Base-by-base conservation (phyloP, 2,888 invertebrate species). In the Spicauda simplicius region DNA sequence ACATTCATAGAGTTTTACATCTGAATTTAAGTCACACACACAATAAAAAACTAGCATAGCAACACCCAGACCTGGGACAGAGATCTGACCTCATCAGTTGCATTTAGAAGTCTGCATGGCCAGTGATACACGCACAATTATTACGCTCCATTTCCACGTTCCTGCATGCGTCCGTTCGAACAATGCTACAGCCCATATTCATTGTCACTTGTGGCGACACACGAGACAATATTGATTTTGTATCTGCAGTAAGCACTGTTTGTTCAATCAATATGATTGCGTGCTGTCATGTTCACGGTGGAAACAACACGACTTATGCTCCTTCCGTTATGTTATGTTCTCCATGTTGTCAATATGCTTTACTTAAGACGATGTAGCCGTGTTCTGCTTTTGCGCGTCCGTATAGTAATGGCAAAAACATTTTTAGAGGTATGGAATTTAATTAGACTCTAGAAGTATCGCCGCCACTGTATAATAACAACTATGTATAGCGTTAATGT, bases 141-240 rank as follows among this genome's bases (percentile, higher is more conserved):
- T n/a, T 45, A n/a, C n/a, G 16, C 45, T 45, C n/a, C n/a, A 45
- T 41, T 45, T n/a, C n/a, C 4, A 45, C 11, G 45, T 45, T 6
- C 37, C 2, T n/a, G 45, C n/a, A 45, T 45, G 1, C 33, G 33
- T 45, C 41, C 12, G 41, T 37, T 12, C 7, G 37, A 37, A 37
- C 37, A 37, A 37, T 37, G 37, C 33, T 33, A 25, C 25, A 25
- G 8, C 33, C 33, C 33, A 41, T 41, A 11, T 45, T 45, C 45
- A 45, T 7, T 45, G 45, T 45, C 45, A 45, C 45, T 45, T 6
- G 45, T n/a, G 45, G 45, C 45, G 11, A n/a, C 45, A 45, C 12
- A 12, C 45, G 45, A n/a, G 45, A n/a, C 45, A 45, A n/a, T 45
- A 45, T 45, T 45, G 45, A 45, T 45, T 45, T n/a, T 45, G 45